Evolutionary conservation across 2,113 vertebrate genomes (phyloP).

Genomic region (Malurus melanocephalus): DNA sequence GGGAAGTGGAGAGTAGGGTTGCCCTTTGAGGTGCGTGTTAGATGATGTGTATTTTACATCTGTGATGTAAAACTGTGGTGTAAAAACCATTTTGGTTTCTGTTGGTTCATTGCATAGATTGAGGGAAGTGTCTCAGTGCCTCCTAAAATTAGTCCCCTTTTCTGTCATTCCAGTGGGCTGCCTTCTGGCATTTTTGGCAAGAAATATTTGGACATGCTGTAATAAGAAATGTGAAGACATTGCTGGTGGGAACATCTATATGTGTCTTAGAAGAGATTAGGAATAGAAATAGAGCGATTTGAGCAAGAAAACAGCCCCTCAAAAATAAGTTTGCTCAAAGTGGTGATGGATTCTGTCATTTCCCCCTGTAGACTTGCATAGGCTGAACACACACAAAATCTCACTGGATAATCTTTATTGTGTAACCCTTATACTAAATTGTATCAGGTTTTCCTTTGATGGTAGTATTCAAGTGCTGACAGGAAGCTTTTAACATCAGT

Average conservation of each 20-base stretch:
- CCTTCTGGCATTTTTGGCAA: constrained; percentile 45
- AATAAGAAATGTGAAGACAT: not conserved
- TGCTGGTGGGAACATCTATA: constrained; percentile 30
- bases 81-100: not conserved
- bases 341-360: not conserved
- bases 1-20: not conserved
- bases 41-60: not conserved
- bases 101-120: not conserved
- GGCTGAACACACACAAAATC: not conserved
- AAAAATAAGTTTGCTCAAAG: not conserved
- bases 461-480: not conserved
- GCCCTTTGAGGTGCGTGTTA: not conserved
- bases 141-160: constrained; percentile 18
- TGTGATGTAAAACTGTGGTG: not conserved
- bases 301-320: not conserved
- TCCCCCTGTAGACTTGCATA: not conserved
- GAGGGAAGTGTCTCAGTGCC: not conserved
- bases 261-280: constrained; percentile 5
- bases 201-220: constrained; percentile 24
- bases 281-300: constrained; percentile 5
- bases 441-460: not conserved
- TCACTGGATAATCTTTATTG: not conserved
- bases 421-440: not conserved
- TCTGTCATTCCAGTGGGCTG: constrained; percentile 20
- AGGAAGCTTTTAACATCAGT: not conserved